A percentile compares a stretch with the other conserved stretches of the same genome.
Conservation (phyloP, 2,113 vertebrate genomes). For the Phylloscopus whistleri region DNA sequence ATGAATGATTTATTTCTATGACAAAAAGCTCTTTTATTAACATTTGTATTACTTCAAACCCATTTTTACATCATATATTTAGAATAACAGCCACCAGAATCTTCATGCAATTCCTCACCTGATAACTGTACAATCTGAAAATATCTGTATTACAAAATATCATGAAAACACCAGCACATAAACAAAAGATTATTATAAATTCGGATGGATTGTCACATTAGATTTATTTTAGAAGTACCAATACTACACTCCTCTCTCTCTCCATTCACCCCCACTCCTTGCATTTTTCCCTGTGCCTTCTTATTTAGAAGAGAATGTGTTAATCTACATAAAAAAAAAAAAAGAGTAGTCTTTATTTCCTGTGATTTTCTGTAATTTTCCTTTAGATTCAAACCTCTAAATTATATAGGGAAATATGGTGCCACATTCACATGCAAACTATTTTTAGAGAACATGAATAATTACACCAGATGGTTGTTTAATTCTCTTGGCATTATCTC, state of each 20-base stretch:
- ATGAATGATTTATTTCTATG: not conserved
- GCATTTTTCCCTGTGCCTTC: not conserved
- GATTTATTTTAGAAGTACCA: not conserved
- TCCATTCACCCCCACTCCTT: not conserved
- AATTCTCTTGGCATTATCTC: conserved; percentile 74
- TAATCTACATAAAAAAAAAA: not conserved
- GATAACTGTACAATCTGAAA: not conserved
- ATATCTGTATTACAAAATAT: not conserved
- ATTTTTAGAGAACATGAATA: conserved; percentile 77
- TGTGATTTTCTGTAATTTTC: conserved; percentile 47
- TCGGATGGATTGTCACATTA: not conserved
- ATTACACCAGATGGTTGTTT: conserved; percentile 76
- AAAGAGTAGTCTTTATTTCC: not conserved
- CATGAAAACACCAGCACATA: not conserved
- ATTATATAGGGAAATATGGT: conserved; percentile 59
- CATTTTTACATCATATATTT: not conserved
- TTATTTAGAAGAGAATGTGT: not conserved
- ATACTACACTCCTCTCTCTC: not conserved
- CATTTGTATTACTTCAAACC: not conserved
- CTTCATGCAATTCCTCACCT: not conserved
- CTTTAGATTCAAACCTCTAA: conserved; percentile 52
- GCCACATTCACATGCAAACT: conserved; percentile 63
- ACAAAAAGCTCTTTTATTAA: not conserved
- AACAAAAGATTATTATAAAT: not conserved
- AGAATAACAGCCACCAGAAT: not conserved